Base-by-base conservation (phyloP, 1,140 invertebrate species). In the Camponotus floridanus region DNA sequence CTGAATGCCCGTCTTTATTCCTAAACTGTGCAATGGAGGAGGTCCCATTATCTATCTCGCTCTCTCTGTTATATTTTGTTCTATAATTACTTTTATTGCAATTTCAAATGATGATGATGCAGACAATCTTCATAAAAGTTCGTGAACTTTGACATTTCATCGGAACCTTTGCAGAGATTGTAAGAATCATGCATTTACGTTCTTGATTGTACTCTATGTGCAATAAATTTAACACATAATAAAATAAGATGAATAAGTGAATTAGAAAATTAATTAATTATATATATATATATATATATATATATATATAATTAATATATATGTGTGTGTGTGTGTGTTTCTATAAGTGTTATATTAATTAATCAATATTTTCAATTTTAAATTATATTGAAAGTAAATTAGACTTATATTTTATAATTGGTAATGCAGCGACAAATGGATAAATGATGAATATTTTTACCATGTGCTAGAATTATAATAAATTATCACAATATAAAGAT, bases 1-100 rank as follows among this genome's bases (percentile, higher is more conserved):
- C 31, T 92, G 87, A 92, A 93, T 92, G 87, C 74, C 15, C 33
- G 57, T 61, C 88, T 91, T 92, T 92, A 91, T 92, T 73, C 65
- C 15, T n/a, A 45, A n/a, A 15, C 15, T 67, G 18, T 81, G n/a
- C 85, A 21, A 83, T 71, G 57, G 51, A 83, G 87, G 74, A 80
- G 88, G 87, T 91, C 87, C 31, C n/a, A 31, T 26, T 92, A 90
- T 92, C 87, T 74, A 65, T 21, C 26, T 26, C 26, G 26, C 0
- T 26, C 26, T 26, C 26, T 26, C 3, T 36, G 48, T 87, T 86
- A 84, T 86, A 84, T 87, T 89, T 87, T 80, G 81, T 85, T 88
- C 51, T 59, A 67, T 64, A 91, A 90, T 91, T 86, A 90, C 87
- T 87, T 67, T 90, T 68, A 87, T 86, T 83, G 62, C 15, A 73